Conservation (phyloP, 2,113 vertebrate species). For the Odocoileus virginianus region DNA sequence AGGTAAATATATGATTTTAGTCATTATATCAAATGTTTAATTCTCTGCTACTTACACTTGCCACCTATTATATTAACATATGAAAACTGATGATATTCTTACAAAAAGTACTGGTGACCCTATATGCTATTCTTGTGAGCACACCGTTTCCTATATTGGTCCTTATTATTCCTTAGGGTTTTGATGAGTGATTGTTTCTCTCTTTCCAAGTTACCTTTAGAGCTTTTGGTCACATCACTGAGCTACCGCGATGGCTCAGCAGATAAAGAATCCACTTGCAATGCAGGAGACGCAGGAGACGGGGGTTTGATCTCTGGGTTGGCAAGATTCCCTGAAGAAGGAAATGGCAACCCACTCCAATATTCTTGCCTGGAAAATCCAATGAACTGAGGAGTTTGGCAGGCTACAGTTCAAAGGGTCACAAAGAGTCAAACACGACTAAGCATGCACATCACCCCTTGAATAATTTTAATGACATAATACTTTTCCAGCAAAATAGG, state of each 20-base stretch:
- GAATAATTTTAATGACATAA: neutral
- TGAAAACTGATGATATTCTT: neutral
- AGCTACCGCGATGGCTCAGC: neutral
- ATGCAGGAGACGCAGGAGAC: neutral
- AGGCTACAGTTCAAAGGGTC: neutral
- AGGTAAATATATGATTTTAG: neutral
- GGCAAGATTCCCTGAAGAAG: neutral
- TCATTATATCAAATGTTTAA: neutral
- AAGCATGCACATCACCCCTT: neutral
- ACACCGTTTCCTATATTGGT: neutral
- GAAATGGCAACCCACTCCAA: neutral
- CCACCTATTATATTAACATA: neutral
- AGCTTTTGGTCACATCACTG: neutral
- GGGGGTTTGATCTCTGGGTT: neutral
- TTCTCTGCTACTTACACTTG: neutral
- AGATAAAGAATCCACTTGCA: neutral
- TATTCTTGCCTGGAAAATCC: neutral
- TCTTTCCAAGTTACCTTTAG: constrained; percentile 2
- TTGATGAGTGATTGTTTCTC: neutral
- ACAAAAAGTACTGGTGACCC: neutral
- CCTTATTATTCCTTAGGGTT: neutral
- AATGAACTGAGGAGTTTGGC: neutral
- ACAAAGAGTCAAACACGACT: neutral
- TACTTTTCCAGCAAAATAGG: neutral
- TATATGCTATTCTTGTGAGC: neutral